A percentile compares a stretch with the other conserved stretches of the same genome.
Evolutionary conservation across 2,113 vertebrate genomes (phyloP).

Genomic region (Murina feae): DNA sequence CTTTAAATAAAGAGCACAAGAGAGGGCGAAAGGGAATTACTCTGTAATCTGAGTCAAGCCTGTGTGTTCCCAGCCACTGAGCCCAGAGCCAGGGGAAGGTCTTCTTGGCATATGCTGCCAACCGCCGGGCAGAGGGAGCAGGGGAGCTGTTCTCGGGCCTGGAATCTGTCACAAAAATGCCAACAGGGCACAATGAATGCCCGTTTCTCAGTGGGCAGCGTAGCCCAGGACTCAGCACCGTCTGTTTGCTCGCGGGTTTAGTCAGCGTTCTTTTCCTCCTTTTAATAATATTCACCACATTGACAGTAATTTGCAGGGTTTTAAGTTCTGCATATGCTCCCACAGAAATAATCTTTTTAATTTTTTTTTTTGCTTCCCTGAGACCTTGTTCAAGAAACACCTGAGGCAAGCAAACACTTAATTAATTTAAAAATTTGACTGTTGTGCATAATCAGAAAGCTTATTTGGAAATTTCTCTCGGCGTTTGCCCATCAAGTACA

Average conservation of each 20-base stretch:
- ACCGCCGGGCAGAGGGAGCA: neutral
- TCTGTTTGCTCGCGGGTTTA: neutral
- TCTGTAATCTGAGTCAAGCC: neutral
- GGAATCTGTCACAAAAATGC: conserved; percentile 57
- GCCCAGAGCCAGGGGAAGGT: neutral
- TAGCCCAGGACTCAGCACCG: neutral
- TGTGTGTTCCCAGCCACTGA: neutral
- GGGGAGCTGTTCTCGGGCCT: conserved; percentile 14
- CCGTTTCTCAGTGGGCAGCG: neutral
- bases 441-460: neutral
- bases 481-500: neutral
- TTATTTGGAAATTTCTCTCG: neutral
- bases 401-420: neutral
- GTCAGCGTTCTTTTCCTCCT: conserved; percentile 16
- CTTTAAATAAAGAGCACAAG: neutral
- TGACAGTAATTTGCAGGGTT: conserved; percentile 60
- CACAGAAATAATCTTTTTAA: conserved; percentile 46
- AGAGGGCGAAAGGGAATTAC: conserved; percentile 37
- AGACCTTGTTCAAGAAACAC: neutral
- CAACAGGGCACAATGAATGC: conserved; percentile 6
- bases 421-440: neutral
- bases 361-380: neutral
- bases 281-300: conserved; percentile 28
- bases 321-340: conserved; percentile 32
- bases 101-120: neutral